These are phyloP conservation scores for Lagopus muta DNA, from an alignment of 2,113 vertebrate genomes.

Conservation along the genomic window DNA sequence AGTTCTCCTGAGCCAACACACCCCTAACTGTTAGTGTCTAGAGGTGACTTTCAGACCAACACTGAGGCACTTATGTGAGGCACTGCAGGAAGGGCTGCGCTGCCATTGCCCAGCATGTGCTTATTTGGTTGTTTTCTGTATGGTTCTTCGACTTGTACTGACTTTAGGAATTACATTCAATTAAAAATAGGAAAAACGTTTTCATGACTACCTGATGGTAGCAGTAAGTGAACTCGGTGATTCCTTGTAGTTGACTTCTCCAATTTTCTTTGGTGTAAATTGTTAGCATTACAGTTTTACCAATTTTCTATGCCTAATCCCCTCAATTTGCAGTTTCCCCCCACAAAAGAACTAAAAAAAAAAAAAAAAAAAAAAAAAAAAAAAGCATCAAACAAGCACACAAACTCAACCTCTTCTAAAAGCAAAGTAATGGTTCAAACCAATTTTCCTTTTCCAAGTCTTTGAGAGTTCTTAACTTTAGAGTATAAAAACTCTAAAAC, in stretches of 20 bases:
- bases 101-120: not conserved
- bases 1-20: not conserved
- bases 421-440: slow-evolving; percentile 31
- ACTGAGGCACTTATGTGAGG: not conserved
- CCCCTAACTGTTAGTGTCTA: not conserved
- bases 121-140: not conserved
- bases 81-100: not conserved
- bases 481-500: not conserved
- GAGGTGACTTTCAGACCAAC: slow-evolving; percentile 26
- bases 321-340: slow-evolving; percentile 47
- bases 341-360: not conserved
- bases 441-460: not conserved
- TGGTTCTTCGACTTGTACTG: not conserved
- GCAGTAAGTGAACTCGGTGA: slow-evolving; percentile 33
- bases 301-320: slow-evolving; percentile 38
- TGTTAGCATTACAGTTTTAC: slow-evolving; percentile 19
- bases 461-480: not conserved
- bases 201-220: slow-evolving; percentile 1
- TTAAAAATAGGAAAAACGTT: slow-evolving; percentile 48
- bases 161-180: slow-evolving; percentile 20
- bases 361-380: not conserved
- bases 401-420: slow-evolving; percentile 29
- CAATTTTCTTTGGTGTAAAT: slow-evolving; percentile 65
- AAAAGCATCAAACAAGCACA: not conserved
- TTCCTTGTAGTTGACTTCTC: slow-evolving; percentile 33